Conservation (phyloP, 2,113 vertebrate genomes). For the Cacatua alba region DNA sequence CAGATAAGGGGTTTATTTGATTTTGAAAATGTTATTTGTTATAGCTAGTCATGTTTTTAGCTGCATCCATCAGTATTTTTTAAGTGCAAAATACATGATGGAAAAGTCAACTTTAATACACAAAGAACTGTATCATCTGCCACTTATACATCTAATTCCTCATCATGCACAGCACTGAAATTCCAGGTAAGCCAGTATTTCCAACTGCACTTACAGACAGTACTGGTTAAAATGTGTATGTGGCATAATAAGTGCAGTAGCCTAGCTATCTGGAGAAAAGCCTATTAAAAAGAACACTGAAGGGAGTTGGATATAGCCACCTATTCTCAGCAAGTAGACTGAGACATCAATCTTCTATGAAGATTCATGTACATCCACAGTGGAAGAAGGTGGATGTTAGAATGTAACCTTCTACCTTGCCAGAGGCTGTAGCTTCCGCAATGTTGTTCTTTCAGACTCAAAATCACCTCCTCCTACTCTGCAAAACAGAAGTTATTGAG, state of each 20-base stretch:
- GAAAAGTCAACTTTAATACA: neutral
- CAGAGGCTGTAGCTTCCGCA: neutral
- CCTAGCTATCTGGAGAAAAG: neutral
- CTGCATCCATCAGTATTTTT: neutral
- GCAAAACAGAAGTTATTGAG: neutral
- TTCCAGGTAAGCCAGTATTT: neutral
- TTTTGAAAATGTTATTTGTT: neutral
- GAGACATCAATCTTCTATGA: rapidly evolving
- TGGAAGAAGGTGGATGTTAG: neutral
- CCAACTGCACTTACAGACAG: neutral
- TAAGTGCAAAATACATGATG: neutral
- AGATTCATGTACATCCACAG: no score
- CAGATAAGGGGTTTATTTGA: neutral
- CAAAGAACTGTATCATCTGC: neutral
- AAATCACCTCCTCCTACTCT: neutral
- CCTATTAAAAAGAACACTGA: neutral
- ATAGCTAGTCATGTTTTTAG: neutral
- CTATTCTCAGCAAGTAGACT: neutral
- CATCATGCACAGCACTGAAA: neutral
- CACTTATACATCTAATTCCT: neutral
- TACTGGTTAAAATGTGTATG: neutral
- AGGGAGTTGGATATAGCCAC: neutral
- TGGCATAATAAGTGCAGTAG: neutral
- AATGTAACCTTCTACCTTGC: neutral
- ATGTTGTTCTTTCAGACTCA: neutral